Evolutionary conservation across 2,113 vertebrate genomes (phyloP), one percentile per base, ranked within the genome.

Genomic region (Aldabrachelys gigantea): DNA sequence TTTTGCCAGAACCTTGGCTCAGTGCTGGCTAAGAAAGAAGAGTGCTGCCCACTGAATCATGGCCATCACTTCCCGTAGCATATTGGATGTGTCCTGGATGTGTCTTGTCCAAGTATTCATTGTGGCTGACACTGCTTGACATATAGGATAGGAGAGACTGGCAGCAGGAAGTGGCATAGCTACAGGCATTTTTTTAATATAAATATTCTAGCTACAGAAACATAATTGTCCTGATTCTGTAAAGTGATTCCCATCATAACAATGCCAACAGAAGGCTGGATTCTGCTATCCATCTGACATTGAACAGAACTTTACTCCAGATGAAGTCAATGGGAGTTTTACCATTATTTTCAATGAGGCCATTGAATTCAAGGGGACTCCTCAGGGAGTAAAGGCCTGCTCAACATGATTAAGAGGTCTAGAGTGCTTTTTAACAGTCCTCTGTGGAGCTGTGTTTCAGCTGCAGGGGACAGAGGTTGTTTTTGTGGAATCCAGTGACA

Each of bases 81-180:
- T 9, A 38, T 17, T 44, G 53, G 53, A 27, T 25, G 38, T 76
- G 38, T 44, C 72, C 72, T 54, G 53, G 19, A 52, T 56, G 35
- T 24, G 35, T 82, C 52, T 56, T 24, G 12, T 16, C n/a, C 53
- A 29, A 5, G 53, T 56, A 38, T 53, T 16, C 29, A 9, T 21
- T n/a, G 12, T n/a, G 2, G 27, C 9, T 47, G 25, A 82, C 56
- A 31, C 62, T 0, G 0, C 49, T 59, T 10, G 12, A 52, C 62
- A 62, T 56, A 79, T 47, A 78, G 3, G 0, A 0, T 11, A 6
- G 72, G 25, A 17, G 0, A 0, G 59, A 65, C 11, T 1, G 35
- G 47, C 78, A 80, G 86, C 38, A 79, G 72, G 59, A 65, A 21
- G 53, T 59, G 49, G 52, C 62, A 62, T 59, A 24, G 50, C 6